Evolutionary conservation across 2,113 vertebrate genomes (phyloP).

Genomic region (Xiphorhynchus elegans): DNA sequence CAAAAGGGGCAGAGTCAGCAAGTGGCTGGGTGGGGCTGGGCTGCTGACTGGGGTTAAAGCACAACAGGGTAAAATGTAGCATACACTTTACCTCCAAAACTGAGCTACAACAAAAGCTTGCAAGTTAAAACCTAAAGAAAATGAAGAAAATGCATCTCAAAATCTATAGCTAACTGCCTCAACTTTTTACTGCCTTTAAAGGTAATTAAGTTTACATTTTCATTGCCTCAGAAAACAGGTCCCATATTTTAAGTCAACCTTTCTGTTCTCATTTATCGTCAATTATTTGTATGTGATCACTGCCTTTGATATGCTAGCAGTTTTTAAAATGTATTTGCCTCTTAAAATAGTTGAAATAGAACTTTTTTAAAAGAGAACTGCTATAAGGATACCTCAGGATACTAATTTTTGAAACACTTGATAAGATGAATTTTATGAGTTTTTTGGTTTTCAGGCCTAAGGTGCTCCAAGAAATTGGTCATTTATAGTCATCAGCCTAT

Average conservation of each 20-base stretch:
- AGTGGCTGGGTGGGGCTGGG: neutral
- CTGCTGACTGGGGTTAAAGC: neutral
- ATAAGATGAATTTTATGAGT: neutral
- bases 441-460: neutral
- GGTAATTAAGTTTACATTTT: neutral
- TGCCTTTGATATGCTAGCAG: neutral
- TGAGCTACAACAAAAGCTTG: neutral
- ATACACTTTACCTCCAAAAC: neutral
- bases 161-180: neutral
- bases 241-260: neutral
- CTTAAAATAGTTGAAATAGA: neutral
- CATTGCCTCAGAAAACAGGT: neutral
- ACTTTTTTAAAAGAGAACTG: neutral
- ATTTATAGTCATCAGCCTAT: neutral
- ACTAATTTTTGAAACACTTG: neutral
- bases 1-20: rapidly evolving
- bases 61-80: neutral
- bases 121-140: neutral
- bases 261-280: neutral
- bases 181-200: neutral
- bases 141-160: neutral
- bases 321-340: neutral
- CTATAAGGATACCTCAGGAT: neutral
- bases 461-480: neutral
- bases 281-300: neutral